phyloP scores from a whole-genome alignment of 1,140 invertebrate genomes.

The Akabosia matsudoensis region DNA sequence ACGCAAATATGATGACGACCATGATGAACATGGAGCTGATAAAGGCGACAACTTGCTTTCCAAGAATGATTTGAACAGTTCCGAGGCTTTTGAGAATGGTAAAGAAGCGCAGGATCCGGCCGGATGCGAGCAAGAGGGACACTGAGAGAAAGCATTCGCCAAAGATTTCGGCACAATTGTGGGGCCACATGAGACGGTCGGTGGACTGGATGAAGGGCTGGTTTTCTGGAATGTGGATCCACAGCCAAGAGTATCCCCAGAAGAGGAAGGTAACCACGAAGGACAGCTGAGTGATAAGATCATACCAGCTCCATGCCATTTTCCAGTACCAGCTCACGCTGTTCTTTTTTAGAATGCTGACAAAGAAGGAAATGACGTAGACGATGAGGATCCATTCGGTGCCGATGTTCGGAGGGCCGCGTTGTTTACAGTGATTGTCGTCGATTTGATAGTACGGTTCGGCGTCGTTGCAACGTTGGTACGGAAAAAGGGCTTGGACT shows the following conservation, averaged over 20 bases:
- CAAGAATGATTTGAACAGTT: not conserved
- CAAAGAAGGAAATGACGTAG: not conserved
- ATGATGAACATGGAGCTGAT: not conserved
- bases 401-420: not conserved
- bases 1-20: not conserved
- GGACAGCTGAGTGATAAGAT: not conserved
- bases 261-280: not conserved
- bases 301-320: not conserved
- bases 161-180: not conserved
- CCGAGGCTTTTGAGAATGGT: not conserved
- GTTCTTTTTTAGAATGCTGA: not conserved
- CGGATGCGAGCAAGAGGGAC: not conserved
- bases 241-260: not conserved
- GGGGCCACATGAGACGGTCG: not conserved
- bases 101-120: not conserved
- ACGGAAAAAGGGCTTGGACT: not conserved
- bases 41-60: not conserved
- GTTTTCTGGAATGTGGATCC: not conserved
- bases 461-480: not conserved
- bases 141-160: slow-evolving; percentile 5
- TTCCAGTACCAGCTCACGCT: not conserved
- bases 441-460: not conserved
- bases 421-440: not conserved
- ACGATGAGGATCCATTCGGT: slow-evolving; percentile 4
- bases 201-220: not conserved